These are phyloP conservation scores for Clitarchus hookeri DNA, from an alignment of 2,888 invertebrate genomes.

Conservation along the genomic window DNA sequence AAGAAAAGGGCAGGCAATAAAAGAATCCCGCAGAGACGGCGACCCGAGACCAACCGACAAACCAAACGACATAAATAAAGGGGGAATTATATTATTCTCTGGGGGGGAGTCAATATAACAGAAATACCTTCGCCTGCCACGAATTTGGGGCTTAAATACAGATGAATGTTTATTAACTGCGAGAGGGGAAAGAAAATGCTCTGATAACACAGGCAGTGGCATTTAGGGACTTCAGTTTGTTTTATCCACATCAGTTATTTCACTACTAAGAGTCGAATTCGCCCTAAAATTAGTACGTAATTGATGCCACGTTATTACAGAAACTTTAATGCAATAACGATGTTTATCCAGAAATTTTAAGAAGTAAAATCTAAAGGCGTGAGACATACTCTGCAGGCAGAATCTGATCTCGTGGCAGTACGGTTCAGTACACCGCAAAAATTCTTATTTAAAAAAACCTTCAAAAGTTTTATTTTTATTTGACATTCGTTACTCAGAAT, in stretches of 20 bases:
- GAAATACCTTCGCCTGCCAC: not conserved
- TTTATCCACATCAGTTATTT: not conserved
- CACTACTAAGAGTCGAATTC: not conserved
- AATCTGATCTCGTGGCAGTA: too few relatives aligned
- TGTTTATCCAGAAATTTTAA: too few relatives aligned
- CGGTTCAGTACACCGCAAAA: too few relatives aligned
- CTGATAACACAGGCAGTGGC: not conserved
- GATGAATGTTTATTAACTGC: not conserved
- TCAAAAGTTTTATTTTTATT: too few relatives aligned
- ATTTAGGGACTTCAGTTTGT: not conserved
- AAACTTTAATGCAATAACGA: not conserved
- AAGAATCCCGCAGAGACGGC: not conserved
- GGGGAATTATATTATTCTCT: not conserved
- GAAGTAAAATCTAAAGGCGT: too few relatives aligned
- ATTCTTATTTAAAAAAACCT: too few relatives aligned
- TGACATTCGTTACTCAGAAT: too few relatives aligned
- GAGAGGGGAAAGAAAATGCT: not conserved
- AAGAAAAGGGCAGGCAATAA: not conserved
- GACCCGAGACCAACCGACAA: not conserved
- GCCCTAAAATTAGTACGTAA: too few relatives aligned
- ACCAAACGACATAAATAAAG: constrained; percentile 9
- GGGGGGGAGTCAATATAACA: not conserved
- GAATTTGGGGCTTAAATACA: not conserved
- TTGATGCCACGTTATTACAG: not conserved
- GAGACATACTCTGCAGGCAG: too few relatives aligned